Evolutionary conservation across 1,140 invertebrate genomes (phyloP).

Genomic region (Meloidogyne chitwoodi): DNA sequence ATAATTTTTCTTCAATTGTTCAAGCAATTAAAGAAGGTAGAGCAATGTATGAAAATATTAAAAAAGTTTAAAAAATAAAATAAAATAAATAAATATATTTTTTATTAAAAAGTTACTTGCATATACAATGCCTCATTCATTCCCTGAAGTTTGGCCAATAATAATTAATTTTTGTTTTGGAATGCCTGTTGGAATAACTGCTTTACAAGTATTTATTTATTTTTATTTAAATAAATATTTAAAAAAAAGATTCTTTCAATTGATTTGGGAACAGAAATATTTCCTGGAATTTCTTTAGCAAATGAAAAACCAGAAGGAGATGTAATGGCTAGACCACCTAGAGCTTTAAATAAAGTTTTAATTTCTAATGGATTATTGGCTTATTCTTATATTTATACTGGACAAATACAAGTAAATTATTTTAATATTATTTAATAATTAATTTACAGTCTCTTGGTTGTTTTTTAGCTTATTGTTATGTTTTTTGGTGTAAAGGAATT

Average conservation of each 20-base stretch:
- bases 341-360: constrained; percentile 61
- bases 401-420: neutral
- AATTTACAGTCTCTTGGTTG: constrained; percentile 39
- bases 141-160: constrained; percentile 38
- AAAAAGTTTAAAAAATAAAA: constrained; percentile 45
- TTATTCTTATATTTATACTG: constrained; percentile 38
- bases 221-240: neutral
- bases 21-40: constrained; percentile 59
- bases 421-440: neutral
- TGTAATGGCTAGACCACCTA: constrained; percentile 45
- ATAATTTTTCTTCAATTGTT: constrained; percentile 60
- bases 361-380: constrained; percentile 35
- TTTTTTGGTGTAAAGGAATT: constrained; percentile 47
- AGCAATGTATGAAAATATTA: constrained; percentile 63
- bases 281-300: constrained; percentile 64
- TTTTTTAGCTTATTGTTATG: constrained; percentile 41
- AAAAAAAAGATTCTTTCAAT: constrained; percentile 58
- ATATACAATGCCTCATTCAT: constrained; percentile 51
- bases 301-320: constrained; percentile 56
- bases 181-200: constrained; percentile 39
- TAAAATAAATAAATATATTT: neutral
- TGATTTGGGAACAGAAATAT: constrained; percentile 53
- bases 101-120: constrained; percentile 56
- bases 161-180: constrained; percentile 40
- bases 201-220: constrained; percentile 21